These are phyloP conservation scores for Zaprionus lineosus DNA, from an alignment of 2,888 invertebrate genomes.

Conservation along the genomic window DNA sequence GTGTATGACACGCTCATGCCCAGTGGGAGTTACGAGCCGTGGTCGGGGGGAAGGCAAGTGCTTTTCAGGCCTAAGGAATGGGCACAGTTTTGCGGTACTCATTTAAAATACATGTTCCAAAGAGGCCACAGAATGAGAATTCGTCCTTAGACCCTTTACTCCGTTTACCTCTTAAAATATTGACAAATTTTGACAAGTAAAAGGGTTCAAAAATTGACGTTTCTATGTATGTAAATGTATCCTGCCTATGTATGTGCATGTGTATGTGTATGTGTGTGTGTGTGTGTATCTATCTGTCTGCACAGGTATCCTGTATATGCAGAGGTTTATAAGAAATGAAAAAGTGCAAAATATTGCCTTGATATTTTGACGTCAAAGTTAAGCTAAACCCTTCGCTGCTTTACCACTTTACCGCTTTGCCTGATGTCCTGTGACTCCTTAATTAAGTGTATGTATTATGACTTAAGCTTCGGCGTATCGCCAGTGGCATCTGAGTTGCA, in stretches of 20 bases:
- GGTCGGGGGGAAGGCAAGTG: background rate
- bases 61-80: constrained; percentile 8
- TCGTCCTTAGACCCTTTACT: constrained; percentile 5
- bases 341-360: background rate
- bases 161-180: constrained; percentile 23
- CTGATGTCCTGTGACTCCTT: constrained; percentile 11
- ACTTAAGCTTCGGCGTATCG: background rate
- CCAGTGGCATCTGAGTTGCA: background rate
- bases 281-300: no score
- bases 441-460: constrained; percentile 27
- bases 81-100: constrained; percentile 25
- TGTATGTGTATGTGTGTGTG: no score
- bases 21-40: constrained; percentile 15
- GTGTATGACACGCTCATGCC: constrained; percentile 10
- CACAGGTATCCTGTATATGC: no score
- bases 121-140: constrained; percentile 3
- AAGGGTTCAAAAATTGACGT: background rate
- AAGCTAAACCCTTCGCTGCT: no score
- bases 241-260: no score
- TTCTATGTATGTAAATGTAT: no score
- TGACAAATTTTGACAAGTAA: constrained; percentile 35
- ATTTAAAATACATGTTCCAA: constrained; percentile 40
- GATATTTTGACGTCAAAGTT: constrained; percentile 24
- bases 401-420: no score
- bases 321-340: no score